Evolutionary conservation across 64 coral and sea anemone genomes (phyloP), one percentile per base, ranked within the genome.

Genomic region (Montipora foliosa): DNA sequence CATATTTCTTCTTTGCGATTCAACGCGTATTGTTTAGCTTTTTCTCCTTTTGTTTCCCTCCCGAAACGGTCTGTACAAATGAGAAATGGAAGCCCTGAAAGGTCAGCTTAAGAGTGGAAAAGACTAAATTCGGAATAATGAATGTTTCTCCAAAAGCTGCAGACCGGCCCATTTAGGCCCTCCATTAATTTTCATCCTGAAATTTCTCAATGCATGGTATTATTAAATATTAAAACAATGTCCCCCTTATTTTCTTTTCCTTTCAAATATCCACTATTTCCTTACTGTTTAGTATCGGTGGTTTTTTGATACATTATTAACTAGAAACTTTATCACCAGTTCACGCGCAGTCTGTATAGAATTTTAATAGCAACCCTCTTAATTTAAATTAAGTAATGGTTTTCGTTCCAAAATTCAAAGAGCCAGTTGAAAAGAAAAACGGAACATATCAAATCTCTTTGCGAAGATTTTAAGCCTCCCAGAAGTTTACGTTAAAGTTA

Each of bases 141-240:
- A 68, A 1, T 16, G 44, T 47, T 45, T 16, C 8, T 25, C 13
- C 14, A 64, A 64, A 64, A 7, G 52, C 37, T 37, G 37, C 37
- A 37, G 37, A 37, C 37, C 37, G 37, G 37, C 37, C 37, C 37
- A 59, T 21, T 64, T 83, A 4, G 1, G 5, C 7, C 19, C 47
- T 84, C 10, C 61, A 1, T 44, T 37, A 37, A 37, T 67, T 47
- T 58, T 62, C 55, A 37, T 47, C 55, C 45, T 67, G 1, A 14
- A 84, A 11, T 68, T 25, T 24, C 74, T 8, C 3, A 50, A 44
- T 62, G 47, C 17, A 72, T 70, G 44, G 19, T 5, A 48, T 48
- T 49, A 86, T 86, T 67, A 86, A 86, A 86, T 50, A 72, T 72
- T 86, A 12, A 86, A 86, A 86, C 49, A 8, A 86, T 49, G 79